A percentile compares a stretch with the other conserved stretches of the same genome.
phyloP scores from a whole-genome alignment of 2,113 vertebrate genomes.

The Clupea harengus region DNA sequence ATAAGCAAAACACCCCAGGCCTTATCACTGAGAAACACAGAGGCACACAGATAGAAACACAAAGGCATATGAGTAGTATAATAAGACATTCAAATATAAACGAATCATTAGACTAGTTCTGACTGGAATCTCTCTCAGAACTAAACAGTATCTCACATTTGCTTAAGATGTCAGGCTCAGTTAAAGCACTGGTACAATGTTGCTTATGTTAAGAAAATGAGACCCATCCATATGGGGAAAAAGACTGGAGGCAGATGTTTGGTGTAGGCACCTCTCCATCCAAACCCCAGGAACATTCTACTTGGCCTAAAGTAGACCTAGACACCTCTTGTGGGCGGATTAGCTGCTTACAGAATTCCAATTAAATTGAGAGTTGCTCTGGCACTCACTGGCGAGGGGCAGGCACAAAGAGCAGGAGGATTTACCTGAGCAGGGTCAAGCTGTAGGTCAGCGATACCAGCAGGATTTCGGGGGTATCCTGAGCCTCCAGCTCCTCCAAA shows the following conservation, averaged over 20 bases:
- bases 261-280: not conserved
- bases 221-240: not conserved
- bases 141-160: not conserved
- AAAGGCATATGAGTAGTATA: too few species aligned
- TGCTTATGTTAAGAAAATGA: not conserved
- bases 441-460: conserved; percentile 43
- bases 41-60: too few species aligned
- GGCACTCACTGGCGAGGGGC: conserved; percentile 38
- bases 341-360: conserved; percentile 48
- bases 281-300: conserved; percentile 43
- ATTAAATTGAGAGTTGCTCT: conserved; percentile 50
- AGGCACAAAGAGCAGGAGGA: conserved; percentile 35
- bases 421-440: conserved; percentile 45
- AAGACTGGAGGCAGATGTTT: not conserved
- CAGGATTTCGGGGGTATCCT: conserved; percentile 38
- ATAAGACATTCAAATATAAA: too few species aligned
- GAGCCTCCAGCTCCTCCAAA: conserved; percentile 30
- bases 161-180: not conserved
- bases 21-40: too few species aligned
- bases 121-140: too few species aligned
- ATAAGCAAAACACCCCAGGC: too few species aligned
- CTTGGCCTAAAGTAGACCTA: conserved; percentile 25
- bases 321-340: conserved; percentile 30
- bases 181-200: not conserved
- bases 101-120: too few species aligned